Percentiles rank a stretch among this genome's conserved stretches.
phyloP scores from a whole-genome alignment of 2,888 invertebrate genomes.

The Orthonychiurus folsomi region DNA sequence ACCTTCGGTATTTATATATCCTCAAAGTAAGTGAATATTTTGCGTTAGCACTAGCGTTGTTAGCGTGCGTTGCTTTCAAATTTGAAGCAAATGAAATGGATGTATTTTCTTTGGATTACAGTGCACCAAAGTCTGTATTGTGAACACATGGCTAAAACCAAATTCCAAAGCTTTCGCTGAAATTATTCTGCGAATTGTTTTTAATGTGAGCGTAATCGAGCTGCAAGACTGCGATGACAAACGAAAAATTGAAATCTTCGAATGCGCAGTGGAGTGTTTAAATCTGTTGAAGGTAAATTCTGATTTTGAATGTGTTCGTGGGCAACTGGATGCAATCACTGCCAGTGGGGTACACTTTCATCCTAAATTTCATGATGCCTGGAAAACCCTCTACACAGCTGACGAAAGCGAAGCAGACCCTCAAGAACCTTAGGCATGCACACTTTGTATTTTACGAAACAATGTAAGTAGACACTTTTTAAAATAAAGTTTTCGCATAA shows the following conservation, averaged over 20 bases:
- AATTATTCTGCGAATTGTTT: slow-evolving; percentile 24
- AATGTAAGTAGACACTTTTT: no score
- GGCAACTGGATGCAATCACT: not conserved
- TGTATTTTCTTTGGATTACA: no score
- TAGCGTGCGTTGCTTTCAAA: not conserved
- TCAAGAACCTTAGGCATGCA: not conserved
- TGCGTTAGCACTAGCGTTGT: not conserved
- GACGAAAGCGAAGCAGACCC: not conserved
- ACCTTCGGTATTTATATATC: slow-evolving; percentile 20
- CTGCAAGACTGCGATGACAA: not conserved
- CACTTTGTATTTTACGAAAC: no score
- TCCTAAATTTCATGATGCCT: slow-evolving; percentile 16
- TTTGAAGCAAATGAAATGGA: no score
- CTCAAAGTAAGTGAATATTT: slow-evolving; percentile 21
- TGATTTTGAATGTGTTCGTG: slow-evolving; percentile 16
- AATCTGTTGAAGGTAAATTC: slow-evolving; percentile 16
- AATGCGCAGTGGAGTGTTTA: slow-evolving; percentile 14
- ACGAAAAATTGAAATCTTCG: not conserved
- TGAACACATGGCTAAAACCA: slow-evolving; percentile 30
- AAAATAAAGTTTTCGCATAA: no score
- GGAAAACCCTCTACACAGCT: not conserved
- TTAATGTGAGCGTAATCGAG: slow-evolving; percentile 20
- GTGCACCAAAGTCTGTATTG: slow-evolving; percentile 17
- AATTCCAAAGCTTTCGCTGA: slow-evolving; percentile 19
- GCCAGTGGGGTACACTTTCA: slow-evolving; percentile 12